Evolutionary conservation across 1,140 invertebrate genomes (phyloP), one percentile per base, ranked within the genome.

Genomic region (Akabosia matsudoensis): DNA sequence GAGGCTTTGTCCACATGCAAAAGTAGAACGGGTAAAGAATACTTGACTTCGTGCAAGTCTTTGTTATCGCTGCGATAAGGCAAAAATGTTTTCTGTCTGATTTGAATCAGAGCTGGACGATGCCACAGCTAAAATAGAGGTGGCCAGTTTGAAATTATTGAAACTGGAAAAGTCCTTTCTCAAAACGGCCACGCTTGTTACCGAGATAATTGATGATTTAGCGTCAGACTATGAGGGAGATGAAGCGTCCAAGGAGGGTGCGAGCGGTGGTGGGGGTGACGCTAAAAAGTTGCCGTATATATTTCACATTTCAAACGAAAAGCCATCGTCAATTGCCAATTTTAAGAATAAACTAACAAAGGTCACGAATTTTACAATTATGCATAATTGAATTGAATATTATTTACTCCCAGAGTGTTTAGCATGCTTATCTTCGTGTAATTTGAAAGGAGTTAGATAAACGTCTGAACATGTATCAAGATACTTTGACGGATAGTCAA

Each of bases 191-290:
- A 33, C 2, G 13, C 70, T 79, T 34, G 74, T 78, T 7, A 26
- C 77, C n/a, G 28, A 76, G 4, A 56, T 80, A n/a, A 73, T 80
- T 0, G 77, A 78, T 22, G 75, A 80, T 26, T 56, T 78, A 3
- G 70, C 54, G 24, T 33, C 61, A 16, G 77, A 78, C 26, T 70
- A 54, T 45, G 77, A 75, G 1, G 74, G 54, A 26, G 67, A 76
- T 16, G 67, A 77, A 18, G 74, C 64, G n/a, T 10, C 7, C 56
- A 64, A 7, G 18, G 7, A 45, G 37, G 37, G 7, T 45, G 37
- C 7, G 7, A 7, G 7, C 18, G 37, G 18, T n/a, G n/a, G n/a
- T n/a, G n/a, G n/a, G n/a, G n/a, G n/a, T n/a, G n/a, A n/a, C n/a
- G n/a, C n/a, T 4, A 28, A 7, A 30, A 24, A 3, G 31, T 24